Evolutionary conservation across 2,797 vertebrate species (phyloP), one percentile per base, ranked within the genome.

Genomic region (Odontamblyopus rebecca): DNA sequence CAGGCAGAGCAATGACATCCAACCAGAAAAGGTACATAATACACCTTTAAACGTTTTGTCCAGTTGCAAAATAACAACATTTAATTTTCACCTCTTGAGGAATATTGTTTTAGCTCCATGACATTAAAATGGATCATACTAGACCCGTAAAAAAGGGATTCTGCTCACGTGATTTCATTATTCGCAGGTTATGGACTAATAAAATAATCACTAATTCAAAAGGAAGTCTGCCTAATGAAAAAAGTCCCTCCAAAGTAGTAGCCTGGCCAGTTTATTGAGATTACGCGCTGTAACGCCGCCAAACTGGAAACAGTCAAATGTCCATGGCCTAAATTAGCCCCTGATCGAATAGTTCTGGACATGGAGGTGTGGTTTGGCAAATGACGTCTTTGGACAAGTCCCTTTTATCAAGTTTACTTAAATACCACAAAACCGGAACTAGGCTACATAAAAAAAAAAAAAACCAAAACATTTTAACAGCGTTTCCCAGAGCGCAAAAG

Each of bases 401-500:
- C 50, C 15, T 35, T 30, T 9, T 54, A 0, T 79, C 69, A 76
- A 75, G 51, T 68, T 76, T 18, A 50, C 3, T 4, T 1, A 23
- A 35, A 4, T 5, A 41, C 15, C 6, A 41, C 13, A 4, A 57
- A 64, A 73, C 57, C 18, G 18, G 50, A 78, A 76, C 4, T 0
- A 0, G 0, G 2, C 38, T 59, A 26, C 63, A 80, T 82, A 74
- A 79, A 23, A 23, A 23, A 23, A 23, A 23, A 23, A 23, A 23
- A 50, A 88, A 70, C 86, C n/a, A n/a, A n/a, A n/a, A 83, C 82
- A 83, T 74, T 29, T 30, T 6, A 18, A 16, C 8, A 5, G 23
- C 1, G 70, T 32, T 53, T n/a, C 4, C 18, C 4, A 3, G 12
- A 30, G 6, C 7, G 19, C 7, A 62, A 38, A 19, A 4, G 18